phyloP scores from a whole-genome alignment of 2,113 vertebrate genomes.

The Baryphthengus martii region DNA sequence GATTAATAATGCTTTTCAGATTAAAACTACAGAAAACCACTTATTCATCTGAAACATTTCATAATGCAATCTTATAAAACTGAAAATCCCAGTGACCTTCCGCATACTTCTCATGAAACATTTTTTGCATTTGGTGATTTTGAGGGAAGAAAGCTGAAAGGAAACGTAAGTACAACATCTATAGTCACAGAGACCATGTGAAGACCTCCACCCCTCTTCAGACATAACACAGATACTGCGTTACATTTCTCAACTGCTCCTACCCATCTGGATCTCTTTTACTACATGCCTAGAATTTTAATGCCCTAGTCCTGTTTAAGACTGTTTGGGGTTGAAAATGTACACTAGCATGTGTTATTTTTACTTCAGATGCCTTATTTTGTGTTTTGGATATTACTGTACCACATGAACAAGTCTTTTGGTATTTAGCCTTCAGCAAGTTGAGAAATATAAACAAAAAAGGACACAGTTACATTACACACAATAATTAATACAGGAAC shows the following conservation, averaged over 20 bases:
- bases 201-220: not conserved
- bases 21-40: not conserved
- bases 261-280: not conserved
- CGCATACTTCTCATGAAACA: not conserved
- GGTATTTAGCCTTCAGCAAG: not conserved
- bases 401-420: not conserved
- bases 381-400: not conserved
- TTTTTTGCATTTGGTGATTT: conserved; percentile 1
- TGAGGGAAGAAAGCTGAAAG: not conserved
- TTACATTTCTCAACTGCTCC: conserved; percentile 56
- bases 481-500: not conserved
- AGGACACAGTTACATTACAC: not conserved
- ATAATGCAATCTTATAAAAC: not conserved
- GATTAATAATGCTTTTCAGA: not conserved
- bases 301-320: not conserved
- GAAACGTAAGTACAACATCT: not conserved
- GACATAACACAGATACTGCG: not conserved
- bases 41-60: not conserved
- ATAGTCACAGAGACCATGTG: not conserved
- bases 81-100: not conserved
- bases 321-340: not conserved
- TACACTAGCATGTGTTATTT: not conserved
- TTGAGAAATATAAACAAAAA: conserved; percentile 44
- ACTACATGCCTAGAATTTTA: not conserved
- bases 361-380: not conserved